Percentiles rank a stretch among this genome's conserved stretches.
Evolutionary conservation across 2,888 invertebrate species (phyloP).

Genomic region (Chromoteleia sp.): DNA sequence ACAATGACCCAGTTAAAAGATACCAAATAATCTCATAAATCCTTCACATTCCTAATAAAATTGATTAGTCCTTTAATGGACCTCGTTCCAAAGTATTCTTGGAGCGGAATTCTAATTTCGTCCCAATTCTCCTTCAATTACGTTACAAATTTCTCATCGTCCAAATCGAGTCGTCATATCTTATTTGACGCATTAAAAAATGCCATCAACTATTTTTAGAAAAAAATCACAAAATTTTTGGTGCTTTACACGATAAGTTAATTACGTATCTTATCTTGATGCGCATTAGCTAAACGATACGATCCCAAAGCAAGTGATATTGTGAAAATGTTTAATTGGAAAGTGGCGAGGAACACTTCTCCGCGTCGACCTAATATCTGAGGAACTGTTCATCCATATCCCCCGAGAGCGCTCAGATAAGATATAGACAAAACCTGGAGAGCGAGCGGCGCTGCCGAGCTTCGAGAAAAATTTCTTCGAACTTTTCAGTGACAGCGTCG

Average conservation of each 20-base stretch:
- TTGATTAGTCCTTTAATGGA: too few species aligned
- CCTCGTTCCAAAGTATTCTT: too few species aligned
- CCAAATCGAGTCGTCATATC: neutral
- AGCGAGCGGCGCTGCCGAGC: constrained; percentile 27
- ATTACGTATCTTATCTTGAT: constrained; percentile 40
- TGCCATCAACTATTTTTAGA: neutral
- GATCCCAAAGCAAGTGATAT: constrained; percentile 21
- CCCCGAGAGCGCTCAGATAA: constrained; percentile 59
- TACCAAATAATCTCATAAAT: constrained; percentile 1
- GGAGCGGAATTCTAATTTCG: constrained; percentile 8
- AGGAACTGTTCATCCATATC: constrained; percentile 52
- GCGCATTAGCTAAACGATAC: constrained; percentile 30
- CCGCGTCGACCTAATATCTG: constrained; percentile 35
- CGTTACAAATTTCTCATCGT: too few species aligned
- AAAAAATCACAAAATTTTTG: constrained; percentile 11
- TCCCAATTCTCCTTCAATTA: constrained; percentile 12
- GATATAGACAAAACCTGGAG: constrained; percentile 65
- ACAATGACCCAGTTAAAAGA: constrained; percentile 9
- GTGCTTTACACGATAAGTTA: constrained; percentile 38
- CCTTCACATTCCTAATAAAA: constrained; percentile 11
- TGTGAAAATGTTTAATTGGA: constrained; percentile 58
- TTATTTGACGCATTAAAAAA: too few species aligned
- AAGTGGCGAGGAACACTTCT: constrained; percentile 21
- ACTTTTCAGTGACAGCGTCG: constrained; percentile 69
- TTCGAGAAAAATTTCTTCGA: constrained; percentile 60